Evolutionary conservation across 2,888 invertebrate genomes (phyloP).

Genomic region (Sphaeridia pumilis): DNA sequence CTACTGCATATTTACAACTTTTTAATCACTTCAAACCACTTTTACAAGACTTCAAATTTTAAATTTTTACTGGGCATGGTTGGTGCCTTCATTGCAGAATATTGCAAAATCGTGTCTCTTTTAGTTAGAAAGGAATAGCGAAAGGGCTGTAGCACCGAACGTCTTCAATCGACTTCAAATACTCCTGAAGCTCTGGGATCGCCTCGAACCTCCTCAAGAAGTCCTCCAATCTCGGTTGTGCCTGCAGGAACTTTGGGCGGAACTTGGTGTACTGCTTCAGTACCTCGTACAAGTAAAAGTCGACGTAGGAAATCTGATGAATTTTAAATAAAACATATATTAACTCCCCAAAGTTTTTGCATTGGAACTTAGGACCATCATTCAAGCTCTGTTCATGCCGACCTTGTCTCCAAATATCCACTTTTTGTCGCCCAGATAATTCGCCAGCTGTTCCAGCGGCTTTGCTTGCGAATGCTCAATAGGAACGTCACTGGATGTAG

Average conservation of each 20-base stretch:
- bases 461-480: neutral
- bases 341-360: neutral
- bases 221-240: constrained; percentile 38
- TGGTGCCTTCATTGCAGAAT: too few species aligned
- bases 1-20: too few species aligned
- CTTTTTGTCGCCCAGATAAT: neutral
- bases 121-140: neutral
- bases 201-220: constrained; percentile 39
- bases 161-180: constrained; percentile 37
- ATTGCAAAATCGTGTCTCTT: too few species aligned
- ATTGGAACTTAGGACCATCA: too few species aligned
- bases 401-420: neutral
- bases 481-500: neutral
- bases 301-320: constrained; percentile 40
- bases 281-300: constrained; percentile 42
- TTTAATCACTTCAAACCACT: too few species aligned
- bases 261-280: constrained; percentile 39
- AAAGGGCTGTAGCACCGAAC: constrained; percentile 21
- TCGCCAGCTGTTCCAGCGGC: neutral
- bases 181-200: constrained; percentile 37
- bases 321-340: constrained; percentile 8
- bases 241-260: constrained; percentile 37
- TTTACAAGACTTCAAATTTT: too few species aligned
- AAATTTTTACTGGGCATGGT: too few species aligned
- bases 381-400: too few species aligned